Base-by-base conservation (phyloP, 1,140 invertebrate species). In the Sitophilus oryzae region DNA sequence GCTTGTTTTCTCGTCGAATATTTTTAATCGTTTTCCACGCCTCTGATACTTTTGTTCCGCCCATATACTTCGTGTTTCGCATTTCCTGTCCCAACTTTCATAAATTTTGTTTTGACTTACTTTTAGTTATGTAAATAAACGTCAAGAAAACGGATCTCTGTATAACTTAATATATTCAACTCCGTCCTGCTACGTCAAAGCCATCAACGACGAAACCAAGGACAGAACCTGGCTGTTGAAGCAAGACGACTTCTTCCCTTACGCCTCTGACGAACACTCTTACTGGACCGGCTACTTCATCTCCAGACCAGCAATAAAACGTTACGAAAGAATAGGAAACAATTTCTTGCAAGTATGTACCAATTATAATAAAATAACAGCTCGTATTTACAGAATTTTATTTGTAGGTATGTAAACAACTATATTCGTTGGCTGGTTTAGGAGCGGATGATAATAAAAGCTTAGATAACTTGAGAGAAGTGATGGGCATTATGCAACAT, bases 271-370 rank as follows among this genome's bases (percentile, higher is more conserved):
- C 44, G 67, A 74, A 1, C 79, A 88, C 63, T 77, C 79, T 0
- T 91, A 84, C 67, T 93, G 89, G 90, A 88, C 86, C 1, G 90
- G 90, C 1, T 93, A 87, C 68, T 93, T 85, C 65, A 88, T 84
- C 1, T 90, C 87, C 0, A 68, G 84, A 56, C 79, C 86, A 0
- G 77, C 79, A 45, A 69, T 85, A 0, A 89, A 89, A 66, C 77
- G 79, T 51, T 73, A 78, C 16, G 78, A 80, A 14, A 74, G 83
- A 43, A 68, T 75, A 6, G 85, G 68, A 72, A 58, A 53, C 19
- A 58, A 58, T 18, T 58, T 58, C 40, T 34, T 53, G 10, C 50
- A 46, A n/a, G 42, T 53, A 53, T 6, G 5, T n/a, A n/a, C n/a
- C n/a, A n/a, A n/a, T n/a, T n/a, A n/a, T n/a, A n/a, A n/a, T n/a